Percentiles rank a stretch among this genome's conserved stretches.
These are phyloP conservation scores for Lutjanus erythropterus DNA, from an alignment of 2,113 vertebrate genomes.

Conservation along the genomic window DNA sequence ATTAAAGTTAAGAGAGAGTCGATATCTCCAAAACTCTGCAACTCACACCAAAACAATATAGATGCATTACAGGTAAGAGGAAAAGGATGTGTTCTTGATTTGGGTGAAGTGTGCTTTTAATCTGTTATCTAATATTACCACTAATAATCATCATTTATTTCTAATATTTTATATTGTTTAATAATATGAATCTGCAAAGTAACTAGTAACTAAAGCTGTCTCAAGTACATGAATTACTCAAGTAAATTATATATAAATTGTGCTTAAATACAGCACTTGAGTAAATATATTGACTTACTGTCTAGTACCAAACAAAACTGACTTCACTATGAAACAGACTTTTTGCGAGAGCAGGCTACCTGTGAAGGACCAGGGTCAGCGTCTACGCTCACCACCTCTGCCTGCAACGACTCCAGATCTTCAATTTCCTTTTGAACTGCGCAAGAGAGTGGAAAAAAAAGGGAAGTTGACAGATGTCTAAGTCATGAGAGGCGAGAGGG, in stretches of 20 bases:
- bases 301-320: not conserved
- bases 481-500: slow-evolving; percentile 60
- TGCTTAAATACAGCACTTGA: not conserved
- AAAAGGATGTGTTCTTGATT: too few relatives aligned
- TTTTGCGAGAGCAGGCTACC: slow-evolving; percentile 1
- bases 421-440: slow-evolving; percentile 71
- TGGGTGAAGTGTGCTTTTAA: too few relatives aligned
- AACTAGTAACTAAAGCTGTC: not conserved
- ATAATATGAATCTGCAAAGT: not conserved
- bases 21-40: too few relatives aligned
- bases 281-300: not conserved
- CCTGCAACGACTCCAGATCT: slow-evolving; percentile 35
- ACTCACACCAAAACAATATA: too few relatives aligned
- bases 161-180: not conserved
- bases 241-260: not conserved
- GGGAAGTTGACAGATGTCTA: slow-evolving; percentile 76
- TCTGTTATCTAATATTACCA: too few relatives aligned
- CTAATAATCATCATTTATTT: not conserved
- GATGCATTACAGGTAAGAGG: too few relatives aligned
- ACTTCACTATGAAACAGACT: not conserved
- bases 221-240: not conserved
- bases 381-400: slow-evolving; percentile 34
- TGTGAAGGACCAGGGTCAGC: slow-evolving; percentile 14
- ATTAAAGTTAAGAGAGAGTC: too few relatives aligned
- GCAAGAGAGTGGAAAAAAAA: slow-evolving; percentile 72